phyloP scores from a whole-genome alignment of 2,113 vertebrate genomes.

The Ciconia stormi region DNA sequence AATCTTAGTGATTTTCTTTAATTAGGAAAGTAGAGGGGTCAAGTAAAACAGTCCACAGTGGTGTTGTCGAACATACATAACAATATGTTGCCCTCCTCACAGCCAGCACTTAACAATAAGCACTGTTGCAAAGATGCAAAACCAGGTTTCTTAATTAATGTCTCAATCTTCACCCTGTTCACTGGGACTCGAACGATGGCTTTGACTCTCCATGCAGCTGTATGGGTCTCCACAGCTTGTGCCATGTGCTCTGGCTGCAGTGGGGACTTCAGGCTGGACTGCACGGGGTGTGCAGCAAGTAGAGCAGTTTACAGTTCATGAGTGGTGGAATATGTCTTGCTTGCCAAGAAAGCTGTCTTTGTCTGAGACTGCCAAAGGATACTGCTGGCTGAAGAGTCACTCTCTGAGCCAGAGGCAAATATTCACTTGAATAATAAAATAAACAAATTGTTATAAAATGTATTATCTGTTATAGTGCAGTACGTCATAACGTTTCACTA shows the following conservation, averaged over 20 bases:
- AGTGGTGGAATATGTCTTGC: background rate
- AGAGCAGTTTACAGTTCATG: background rate
- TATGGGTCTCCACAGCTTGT: background rate
- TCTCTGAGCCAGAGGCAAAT: background rate
- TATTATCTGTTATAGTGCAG: background rate
- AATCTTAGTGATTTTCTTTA: background rate
- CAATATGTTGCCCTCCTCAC: background rate
- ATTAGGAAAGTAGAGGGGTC: slow-evolving; percentile 8
- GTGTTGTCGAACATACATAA: background rate
- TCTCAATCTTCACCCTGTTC: background rate
- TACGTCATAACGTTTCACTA: background rate
- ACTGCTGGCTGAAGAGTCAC: background rate
- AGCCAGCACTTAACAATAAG: background rate
- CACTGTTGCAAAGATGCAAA: background rate
- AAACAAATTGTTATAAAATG: slow-evolving; percentile 23
- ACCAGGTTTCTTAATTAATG: background rate
- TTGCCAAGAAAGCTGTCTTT: slow-evolving; percentile 33
- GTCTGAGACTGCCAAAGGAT: slow-evolving; percentile 22
- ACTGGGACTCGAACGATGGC: background rate
- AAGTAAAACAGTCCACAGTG: background rate
- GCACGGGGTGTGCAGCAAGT: background rate
- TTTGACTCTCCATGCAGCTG: background rate
- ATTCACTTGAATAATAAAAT: background rate
- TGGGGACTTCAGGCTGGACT: background rate
- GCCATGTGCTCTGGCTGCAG: background rate